Conservation (phyloP, 1,140 invertebrate genomes). For the Spodoptera litura region DNA sequence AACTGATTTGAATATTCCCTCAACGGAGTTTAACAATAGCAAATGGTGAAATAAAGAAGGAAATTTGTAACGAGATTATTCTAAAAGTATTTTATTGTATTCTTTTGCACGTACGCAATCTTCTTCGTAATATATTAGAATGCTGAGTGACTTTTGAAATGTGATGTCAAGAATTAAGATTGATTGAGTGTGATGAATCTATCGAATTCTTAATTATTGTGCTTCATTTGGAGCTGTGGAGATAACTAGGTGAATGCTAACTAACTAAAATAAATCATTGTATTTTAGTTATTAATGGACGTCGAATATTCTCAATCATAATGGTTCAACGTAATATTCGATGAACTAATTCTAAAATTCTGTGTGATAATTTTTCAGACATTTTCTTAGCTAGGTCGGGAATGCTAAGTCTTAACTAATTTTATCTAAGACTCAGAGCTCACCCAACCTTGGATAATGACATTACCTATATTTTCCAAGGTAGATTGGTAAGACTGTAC, state of each 20-base stretch:
- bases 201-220: slow-evolving; percentile 20
- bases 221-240: background rate
- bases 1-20: slow-evolving; percentile 49
- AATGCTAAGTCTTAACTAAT: too few relatives aligned
- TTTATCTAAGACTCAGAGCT: too few relatives aligned
- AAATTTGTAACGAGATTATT: slow-evolving; percentile 33
- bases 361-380: too few relatives aligned
- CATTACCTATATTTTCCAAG: too few relatives aligned
- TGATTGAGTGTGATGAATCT: slow-evolving; percentile 10
- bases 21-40: slow-evolving; percentile 41
- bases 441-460: too few relatives aligned
- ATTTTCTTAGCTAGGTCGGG: too few relatives aligned
- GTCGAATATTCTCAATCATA: background rate
- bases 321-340: too few relatives aligned
- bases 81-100: slow-evolving; percentile 13
- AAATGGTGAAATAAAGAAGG: slow-evolving; percentile 34
- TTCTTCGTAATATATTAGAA: background rate
- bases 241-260: background rate
- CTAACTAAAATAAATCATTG: slow-evolving; percentile 13
- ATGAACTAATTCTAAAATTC: too few relatives aligned
- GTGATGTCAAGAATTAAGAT: slow-evolving; percentile 25
- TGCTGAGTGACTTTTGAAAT: slow-evolving; percentile 16
- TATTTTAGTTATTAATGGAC: slow-evolving; percentile 3
- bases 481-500: too few relatives aligned
- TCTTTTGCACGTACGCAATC: background rate